Conservation (phyloP, 2,888 invertebrate genomes). For the Scotopteryx bipunctaria region DNA sequence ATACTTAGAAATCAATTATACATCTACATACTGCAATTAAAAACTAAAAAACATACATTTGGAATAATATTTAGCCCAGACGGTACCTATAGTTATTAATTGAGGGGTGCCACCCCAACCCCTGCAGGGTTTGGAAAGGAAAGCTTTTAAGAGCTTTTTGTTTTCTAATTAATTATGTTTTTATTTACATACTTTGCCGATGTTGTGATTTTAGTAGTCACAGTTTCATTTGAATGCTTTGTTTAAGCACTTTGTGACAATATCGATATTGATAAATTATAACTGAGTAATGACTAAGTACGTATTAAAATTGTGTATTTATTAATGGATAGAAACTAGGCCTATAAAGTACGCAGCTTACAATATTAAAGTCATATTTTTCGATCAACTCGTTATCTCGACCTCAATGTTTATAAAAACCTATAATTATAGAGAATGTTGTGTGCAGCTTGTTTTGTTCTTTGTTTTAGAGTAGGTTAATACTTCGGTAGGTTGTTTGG, state of each 20-base stretch:
- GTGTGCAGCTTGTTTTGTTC: conserved; percentile 12
- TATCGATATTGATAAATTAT: neutral
- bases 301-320: neutral
- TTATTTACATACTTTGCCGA: conserved; percentile 60
- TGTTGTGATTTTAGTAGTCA: conserved; percentile 49
- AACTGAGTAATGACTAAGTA: no score
- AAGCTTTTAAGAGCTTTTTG: conserved; percentile 82
- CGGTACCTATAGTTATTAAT: conserved; percentile 64
- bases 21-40: conserved; percentile 23
- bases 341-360: conserved; percentile 25
- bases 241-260: neutral
- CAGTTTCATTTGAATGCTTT: conserved; percentile 22
- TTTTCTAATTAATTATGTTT: conserved; percentile 79
- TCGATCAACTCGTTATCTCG: conserved; percentile 32
- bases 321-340: conserved; percentile 18
- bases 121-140: conserved; percentile 71
- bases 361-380: conserved; percentile 31
- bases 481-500: no score
- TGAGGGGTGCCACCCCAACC: conserved; percentile 78
- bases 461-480: no score
- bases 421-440: conserved; percentile 39
- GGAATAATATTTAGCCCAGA: conserved; percentile 67
- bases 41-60: conserved; percentile 50
- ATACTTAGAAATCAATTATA: conserved; percentile 33
- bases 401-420: conserved; percentile 30